Evolutionary conservation across 2,888 invertebrate species (phyloP), one percentile per base, ranked within the genome.

Genomic region (Archips crataeganus): DNA sequence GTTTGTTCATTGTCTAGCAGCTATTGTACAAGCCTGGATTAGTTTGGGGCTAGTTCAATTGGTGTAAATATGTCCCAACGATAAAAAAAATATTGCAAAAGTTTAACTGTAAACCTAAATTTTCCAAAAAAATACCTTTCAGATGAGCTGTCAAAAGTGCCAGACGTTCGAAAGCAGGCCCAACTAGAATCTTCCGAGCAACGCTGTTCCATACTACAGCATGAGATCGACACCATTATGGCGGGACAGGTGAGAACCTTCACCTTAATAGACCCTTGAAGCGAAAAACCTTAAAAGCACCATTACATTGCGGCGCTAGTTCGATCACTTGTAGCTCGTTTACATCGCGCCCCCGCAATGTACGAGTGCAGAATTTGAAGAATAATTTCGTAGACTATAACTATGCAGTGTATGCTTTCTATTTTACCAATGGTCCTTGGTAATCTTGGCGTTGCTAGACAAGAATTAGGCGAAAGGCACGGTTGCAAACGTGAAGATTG

Each of bases 71-170:
- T 23, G 23, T 23, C 23, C 23, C 1, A 23, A 23, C 23, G 23
- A 23, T 23, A 23, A 23, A 23, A 23, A 23, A 23, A 23, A 23
- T 23, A 23, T 0, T 23, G 23, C 23, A 23, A 23, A 23, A 23
- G 23, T 23, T 23, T 23, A 23, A 8, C 3, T 13, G 3, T n/a
- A 49, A n/a, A 0, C 5, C 2, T n/a, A 4, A 51, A n/a, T 15
- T 11, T 45, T 11, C 11, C 10, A 2, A 2, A 45, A 45, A 11
- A 45, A 45, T 36, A 15, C 15, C 13, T 47, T 87, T 3, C 88
- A 95, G 95, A 87, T 75, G 92, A 93, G 77, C 84, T 95, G 9
- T 85, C 90, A 11, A 94, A 94, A 83, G 94, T 94, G 1, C 93
- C 94, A 0, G 94, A 94, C 70, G 92, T 94, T 0, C 82, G 93